These are phyloP conservation scores for Steinernema khuongi DNA, from an alignment of 1,140 invertebrate species.

Conservation along the genomic window DNA sequence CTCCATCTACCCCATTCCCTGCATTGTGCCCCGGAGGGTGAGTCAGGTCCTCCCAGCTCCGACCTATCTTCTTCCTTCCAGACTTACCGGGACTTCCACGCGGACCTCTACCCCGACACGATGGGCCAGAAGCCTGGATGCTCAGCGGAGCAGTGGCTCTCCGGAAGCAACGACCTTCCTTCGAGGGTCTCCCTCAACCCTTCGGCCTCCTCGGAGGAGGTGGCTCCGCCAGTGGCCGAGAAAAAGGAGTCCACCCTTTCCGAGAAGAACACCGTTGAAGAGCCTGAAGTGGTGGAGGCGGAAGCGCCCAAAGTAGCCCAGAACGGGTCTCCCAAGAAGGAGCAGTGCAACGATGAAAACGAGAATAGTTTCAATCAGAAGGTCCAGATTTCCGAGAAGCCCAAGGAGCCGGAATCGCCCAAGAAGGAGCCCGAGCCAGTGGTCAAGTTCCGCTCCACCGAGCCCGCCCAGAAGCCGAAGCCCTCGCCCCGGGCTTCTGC, in stretches of 20 bases:
- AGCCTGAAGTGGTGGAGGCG: neutral
- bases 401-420: neutral
- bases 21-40: constrained; percentile 46
- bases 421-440: constrained; percentile 9
- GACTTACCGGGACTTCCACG: constrained; percentile 64
- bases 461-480: constrained; percentile 14
- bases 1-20: constrained; percentile 48
- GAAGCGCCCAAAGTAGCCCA: neutral
- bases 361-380: no score
- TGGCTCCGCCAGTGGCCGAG: constrained; percentile 24
- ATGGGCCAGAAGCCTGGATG: neutral
- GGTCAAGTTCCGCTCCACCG: neutral
- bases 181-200: neutral
- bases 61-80: constrained; percentile 68
- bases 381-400: neutral
- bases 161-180: constrained; percentile 1
- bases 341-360: no score
- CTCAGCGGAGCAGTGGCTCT: neutral
- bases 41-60: constrained; percentile 9
- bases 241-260: no score
- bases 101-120: neutral
- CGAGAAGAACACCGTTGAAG: neutral
- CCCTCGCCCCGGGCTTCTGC: constrained; percentile 18
- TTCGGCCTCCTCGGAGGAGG: neutral
- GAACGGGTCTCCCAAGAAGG: neutral